Percentiles rank a stretch among this genome's conserved stretches.
These are phyloP conservation scores for Limnodromus scolopaceus DNA, from an alignment of 2,797 vertebrate species.

Conservation along the genomic window DNA sequence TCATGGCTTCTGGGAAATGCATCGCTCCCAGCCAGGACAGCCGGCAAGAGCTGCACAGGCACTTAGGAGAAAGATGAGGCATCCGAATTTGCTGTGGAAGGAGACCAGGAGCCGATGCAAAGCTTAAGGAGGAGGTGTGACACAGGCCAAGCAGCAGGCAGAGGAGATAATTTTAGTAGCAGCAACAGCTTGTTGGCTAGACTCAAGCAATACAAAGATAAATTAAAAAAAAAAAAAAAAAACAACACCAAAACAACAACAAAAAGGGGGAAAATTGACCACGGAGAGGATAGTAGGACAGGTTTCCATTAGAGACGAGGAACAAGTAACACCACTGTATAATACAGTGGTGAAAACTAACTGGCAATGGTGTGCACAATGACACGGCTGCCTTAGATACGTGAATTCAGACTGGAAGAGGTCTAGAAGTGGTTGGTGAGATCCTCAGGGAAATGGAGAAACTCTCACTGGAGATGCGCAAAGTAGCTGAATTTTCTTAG, in stretches of 20 bases:
- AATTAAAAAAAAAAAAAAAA: too few species aligned
- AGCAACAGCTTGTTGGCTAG: background rate
- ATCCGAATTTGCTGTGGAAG: background rate
- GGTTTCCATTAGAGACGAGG: background rate
- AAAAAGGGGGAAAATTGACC: background rate
- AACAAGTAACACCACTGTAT: background rate
- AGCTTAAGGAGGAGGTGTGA: background rate
- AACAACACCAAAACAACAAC: background rate
- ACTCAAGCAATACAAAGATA: background rate
- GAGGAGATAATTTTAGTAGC: background rate
- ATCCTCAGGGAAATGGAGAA: background rate
- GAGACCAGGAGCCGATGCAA: background rate
- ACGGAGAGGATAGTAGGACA: background rate
- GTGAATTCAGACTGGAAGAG: background rate
- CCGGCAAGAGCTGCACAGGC: background rate
- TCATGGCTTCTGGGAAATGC: background rate
- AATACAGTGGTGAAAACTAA: background rate
- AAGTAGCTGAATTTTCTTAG: background rate
- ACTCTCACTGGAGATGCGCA: background rate
- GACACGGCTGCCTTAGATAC: background rate
- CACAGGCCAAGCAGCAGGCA: background rate
- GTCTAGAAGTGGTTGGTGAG: background rate
- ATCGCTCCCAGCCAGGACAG: background rate
- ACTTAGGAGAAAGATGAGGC: background rate
- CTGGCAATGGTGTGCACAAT: background rate